Evolutionary conservation across 2,888 invertebrate genomes (phyloP).

Genomic region (Oscheius sp.): DNA sequence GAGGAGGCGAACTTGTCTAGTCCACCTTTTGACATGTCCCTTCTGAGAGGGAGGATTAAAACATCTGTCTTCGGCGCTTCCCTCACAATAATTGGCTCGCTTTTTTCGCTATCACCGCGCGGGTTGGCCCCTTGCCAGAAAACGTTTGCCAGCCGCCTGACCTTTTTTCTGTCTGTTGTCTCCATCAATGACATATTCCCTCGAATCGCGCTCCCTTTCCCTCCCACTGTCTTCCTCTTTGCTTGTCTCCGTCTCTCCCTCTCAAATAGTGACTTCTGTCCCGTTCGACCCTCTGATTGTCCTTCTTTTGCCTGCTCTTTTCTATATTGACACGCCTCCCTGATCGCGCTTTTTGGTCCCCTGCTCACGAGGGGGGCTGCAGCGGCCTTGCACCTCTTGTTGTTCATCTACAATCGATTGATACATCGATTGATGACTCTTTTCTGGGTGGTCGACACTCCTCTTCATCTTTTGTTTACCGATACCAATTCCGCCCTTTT

Average conservation of each 20-base stretch:
- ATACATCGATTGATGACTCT: constrained; percentile 19
- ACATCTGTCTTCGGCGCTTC: too few relatives aligned
- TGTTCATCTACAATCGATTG: constrained; percentile 22
- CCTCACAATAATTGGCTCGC: constrained; percentile 25
- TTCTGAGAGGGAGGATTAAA: too few relatives aligned
- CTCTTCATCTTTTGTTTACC: background rate
- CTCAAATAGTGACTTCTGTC: background rate
- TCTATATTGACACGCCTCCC: constrained; percentile 28
- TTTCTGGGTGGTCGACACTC: background rate
- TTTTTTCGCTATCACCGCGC: constrained; percentile 19
- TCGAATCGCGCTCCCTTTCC: background rate
- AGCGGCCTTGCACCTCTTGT: constrained; percentile 20
- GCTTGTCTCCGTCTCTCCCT: background rate
- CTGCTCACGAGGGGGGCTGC: constrained; percentile 28
- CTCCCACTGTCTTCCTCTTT: constrained; percentile 2
- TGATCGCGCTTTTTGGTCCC: constrained; percentile 32
- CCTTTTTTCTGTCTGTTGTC: constrained; percentile 11
- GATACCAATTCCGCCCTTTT: background rate
- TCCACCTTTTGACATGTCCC: background rate
- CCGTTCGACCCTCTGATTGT: constrained; percentile 21
- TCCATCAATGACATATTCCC: background rate
- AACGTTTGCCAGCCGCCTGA: constrained; percentile 19
- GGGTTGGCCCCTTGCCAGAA: constrained; percentile 27
- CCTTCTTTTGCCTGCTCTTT: constrained; percentile 22
- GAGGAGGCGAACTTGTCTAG: background rate